Percentiles rank a stretch among this genome's conserved stretches.
These are phyloP conservation scores for Drosophila tropicalis DNA, from an alignment of 1,140 invertebrate species.

Conservation along the genomic window DNA sequence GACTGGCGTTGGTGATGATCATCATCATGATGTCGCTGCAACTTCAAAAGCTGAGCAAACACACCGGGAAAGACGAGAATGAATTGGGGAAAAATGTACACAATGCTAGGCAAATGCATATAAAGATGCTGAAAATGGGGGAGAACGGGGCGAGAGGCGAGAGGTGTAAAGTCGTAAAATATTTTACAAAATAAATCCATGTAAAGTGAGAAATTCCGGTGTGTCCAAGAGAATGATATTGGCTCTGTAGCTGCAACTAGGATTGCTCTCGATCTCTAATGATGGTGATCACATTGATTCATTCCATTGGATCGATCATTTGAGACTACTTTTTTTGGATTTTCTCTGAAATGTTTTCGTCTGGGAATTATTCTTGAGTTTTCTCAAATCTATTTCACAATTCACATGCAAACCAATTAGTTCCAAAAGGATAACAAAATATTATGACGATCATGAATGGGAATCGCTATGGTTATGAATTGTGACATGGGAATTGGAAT, in stretches of 20 bases:
- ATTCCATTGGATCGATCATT: too few species aligned
- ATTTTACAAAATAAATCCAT: too few species aligned
- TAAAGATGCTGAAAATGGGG: slow-evolving; percentile 29
- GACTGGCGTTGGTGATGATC: slow-evolving; percentile 35
- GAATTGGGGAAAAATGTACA: slow-evolving; percentile 36
- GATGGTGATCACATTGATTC: too few species aligned
- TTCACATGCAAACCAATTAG: slow-evolving; percentile 1
- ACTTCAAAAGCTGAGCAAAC: slow-evolving; percentile 76
- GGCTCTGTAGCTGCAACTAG: too few species aligned
- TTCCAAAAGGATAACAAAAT: slow-evolving; percentile 11
- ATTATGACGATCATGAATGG: slow-evolving; percentile 7
- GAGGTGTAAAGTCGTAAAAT: too few species aligned
- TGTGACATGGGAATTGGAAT: neutral
- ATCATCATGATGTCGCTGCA: slow-evolving; percentile 76
- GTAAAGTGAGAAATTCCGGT: too few species aligned
- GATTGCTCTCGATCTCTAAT: too few species aligned
- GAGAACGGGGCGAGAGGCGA: neutral
- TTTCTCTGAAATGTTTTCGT: neutral
- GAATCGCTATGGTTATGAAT: neutral
- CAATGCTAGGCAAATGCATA: neutral
- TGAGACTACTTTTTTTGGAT: neutral
- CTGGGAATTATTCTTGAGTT: neutral
- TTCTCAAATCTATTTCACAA: neutral
- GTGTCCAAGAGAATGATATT: too few species aligned
- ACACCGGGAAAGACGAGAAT: slow-evolving; percentile 38